Evolutionary conservation across 2,888 invertebrate species (phyloP), one percentile per base, ranked within the genome.

Genomic region (Tromatobia lineatoria): DNA sequence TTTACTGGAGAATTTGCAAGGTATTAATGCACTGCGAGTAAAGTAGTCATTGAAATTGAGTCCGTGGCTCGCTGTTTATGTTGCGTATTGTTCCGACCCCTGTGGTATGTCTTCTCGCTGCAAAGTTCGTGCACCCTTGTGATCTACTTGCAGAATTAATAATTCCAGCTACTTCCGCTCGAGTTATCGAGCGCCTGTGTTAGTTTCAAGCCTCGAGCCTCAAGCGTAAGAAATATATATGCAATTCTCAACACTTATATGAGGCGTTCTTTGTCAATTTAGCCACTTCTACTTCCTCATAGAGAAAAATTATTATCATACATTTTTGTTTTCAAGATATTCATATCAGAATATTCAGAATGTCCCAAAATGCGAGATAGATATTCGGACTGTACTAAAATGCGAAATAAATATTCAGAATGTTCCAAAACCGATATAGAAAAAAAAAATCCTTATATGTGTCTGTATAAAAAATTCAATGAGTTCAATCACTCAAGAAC

Each of bases 141-240:
- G 57, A 59, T 70, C 64, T 8, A 45, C 69, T 67, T 52, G 45
- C 25, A 69, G 69, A 74, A 78, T 74, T 67, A 74, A 74, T 74
- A 74, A 82, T 77, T 82, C 57, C 3, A 45, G 64, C 45, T 61
- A 61, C 54, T 52, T 25, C 47, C 38, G 38, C 38, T 18, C 13
- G 64, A 18, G 38, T 64, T 38, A 64, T 38, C 64, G 34, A 38
- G 20, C 38, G 64, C 38, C 38, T 18, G 64, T 34, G 13, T 34
- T 4, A 8, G 18, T 29, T 59, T 29, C 1, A 59, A 29, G 59
- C 25, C 25, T 29, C 29, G 59, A 23, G 38, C 64, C n/a, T 11
- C n/a, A n/a, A 7, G 61, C 1, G 61, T 18, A 6, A 18, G 20
- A 34, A 64, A 38, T 42, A 34, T 25, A 34, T 11, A 10, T 42